A percentile compares a stretch with the other conserved stretches of the same genome.
These are phyloP conservation scores for Neostethus bicornis DNA, from an alignment of 2,797 vertebrate species.

Conservation along the genomic window DNA sequence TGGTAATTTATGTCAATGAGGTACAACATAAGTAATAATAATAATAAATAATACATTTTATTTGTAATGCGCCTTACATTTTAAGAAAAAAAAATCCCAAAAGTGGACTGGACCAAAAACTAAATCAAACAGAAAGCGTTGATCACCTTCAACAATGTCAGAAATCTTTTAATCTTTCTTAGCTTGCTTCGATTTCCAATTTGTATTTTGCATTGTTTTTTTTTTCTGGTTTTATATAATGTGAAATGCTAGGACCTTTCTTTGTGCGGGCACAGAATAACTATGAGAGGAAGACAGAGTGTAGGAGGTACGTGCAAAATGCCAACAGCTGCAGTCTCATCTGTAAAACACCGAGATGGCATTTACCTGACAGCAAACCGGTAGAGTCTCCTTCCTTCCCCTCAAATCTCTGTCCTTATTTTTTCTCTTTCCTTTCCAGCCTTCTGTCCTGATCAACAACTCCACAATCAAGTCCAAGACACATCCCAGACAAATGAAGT, in stretches of 20 bases:
- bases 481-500: constrained; percentile 61
- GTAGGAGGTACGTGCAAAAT: constrained; percentile 60
- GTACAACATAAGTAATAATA: no score
- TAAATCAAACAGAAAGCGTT: no score
- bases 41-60: no score
- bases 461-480: constrained; percentile 49
- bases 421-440: constrained; percentile 39
- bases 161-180: no score
- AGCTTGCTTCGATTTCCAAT: not conserved
- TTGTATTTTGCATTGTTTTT: constrained; percentile 12
- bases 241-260: constrained; percentile 25
- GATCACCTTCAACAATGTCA: no score
- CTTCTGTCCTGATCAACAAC: constrained; percentile 25
- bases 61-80: no score
- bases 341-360: constrained; percentile 68
- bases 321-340: constrained; percentile 61
- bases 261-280: constrained; percentile 22
- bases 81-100: no score
- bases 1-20: no score
- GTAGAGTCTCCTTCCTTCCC: constrained; percentile 25
- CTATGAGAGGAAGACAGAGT: constrained; percentile 41
- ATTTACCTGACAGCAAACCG: constrained; percentile 71
- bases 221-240: constrained; percentile 28
- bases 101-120: no score
- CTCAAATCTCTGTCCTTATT: constrained; percentile 32